Conservation (phyloP, 2,888 invertebrate species). For the Suillia variegata region DNA sequence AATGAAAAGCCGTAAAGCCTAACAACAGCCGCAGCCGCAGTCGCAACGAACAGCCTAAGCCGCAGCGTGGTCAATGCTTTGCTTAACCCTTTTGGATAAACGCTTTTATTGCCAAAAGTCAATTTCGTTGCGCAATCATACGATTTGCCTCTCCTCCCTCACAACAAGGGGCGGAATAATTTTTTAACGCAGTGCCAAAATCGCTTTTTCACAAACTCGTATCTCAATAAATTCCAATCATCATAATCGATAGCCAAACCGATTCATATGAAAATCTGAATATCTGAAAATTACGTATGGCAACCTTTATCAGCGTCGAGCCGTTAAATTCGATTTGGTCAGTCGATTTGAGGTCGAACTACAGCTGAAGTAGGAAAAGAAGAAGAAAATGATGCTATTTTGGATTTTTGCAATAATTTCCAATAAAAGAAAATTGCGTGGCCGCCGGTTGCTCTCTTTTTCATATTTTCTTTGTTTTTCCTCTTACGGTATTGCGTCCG, state of each 20-base stretch:
- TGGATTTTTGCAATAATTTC: neutral
- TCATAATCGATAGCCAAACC: conserved; percentile 1
- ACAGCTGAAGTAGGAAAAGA: neutral
- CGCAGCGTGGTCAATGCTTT: neutral
- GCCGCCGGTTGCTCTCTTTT: too few relatives aligned
- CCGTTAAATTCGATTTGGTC: neutral
- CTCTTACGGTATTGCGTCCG: neutral
- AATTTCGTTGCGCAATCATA: neutral
- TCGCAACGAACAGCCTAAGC: neutral
- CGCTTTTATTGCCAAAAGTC: conserved; percentile 23
- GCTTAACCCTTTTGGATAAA: neutral
- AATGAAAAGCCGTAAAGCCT: conserved; percentile 50
- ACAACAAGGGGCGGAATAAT: neutral
- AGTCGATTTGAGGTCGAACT: neutral
- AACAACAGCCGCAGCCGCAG: neutral
- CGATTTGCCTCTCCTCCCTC: neutral
- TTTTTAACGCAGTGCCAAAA: neutral
- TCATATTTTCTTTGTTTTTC: neutral
- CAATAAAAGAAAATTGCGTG: neutral
- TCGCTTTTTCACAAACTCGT: neutral
- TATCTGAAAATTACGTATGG: too few relatives aligned
- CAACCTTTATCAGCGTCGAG: neutral
- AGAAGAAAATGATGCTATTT: too few relatives aligned
- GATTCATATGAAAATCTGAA: conserved; percentile 1
- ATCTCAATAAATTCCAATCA: conserved; percentile 3